Conservation (phyloP, 2,113 vertebrate species). For the Otocyon megalotis region DNA sequence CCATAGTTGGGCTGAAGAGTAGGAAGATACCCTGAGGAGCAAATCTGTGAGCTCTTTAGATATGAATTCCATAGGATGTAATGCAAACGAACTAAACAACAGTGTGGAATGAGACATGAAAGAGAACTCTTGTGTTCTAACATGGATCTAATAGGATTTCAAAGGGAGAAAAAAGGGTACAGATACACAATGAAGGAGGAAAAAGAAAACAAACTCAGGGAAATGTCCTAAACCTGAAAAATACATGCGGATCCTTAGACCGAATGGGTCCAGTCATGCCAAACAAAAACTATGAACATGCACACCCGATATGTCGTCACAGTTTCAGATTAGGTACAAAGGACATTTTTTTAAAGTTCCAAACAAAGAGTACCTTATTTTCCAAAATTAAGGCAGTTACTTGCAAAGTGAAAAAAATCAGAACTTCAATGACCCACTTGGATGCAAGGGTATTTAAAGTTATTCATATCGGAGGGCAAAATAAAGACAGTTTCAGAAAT, state of each 20-base stretch:
- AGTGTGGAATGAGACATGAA: neutral
- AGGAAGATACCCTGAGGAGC: neutral
- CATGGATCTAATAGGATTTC: neutral
- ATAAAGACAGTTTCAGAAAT: neutral
- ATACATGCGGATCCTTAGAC: neutral
- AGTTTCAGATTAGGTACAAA: neutral
- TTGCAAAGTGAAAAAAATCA: neutral
- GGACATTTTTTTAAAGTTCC: neutral
- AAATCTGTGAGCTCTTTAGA: neutral
- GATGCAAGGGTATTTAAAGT: neutral
- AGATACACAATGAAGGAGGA: neutral
- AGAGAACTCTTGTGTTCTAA: neutral
- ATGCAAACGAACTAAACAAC: neutral
- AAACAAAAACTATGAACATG: neutral
- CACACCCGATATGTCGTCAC: neutral
- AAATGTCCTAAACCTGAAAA: neutral
- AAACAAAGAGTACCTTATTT: neutral
- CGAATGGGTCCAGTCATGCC: neutral
- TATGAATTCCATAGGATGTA: neutral
- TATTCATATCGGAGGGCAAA: neutral
- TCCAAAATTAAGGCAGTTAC: neutral
- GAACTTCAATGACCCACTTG: neutral
- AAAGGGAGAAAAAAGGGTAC: neutral
- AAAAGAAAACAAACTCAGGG: neutral
- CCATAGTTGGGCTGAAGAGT: neutral